phyloP scores from a whole-genome alignment of 2,113 vertebrate species.

The Hypomesus transpacificus region DNA sequence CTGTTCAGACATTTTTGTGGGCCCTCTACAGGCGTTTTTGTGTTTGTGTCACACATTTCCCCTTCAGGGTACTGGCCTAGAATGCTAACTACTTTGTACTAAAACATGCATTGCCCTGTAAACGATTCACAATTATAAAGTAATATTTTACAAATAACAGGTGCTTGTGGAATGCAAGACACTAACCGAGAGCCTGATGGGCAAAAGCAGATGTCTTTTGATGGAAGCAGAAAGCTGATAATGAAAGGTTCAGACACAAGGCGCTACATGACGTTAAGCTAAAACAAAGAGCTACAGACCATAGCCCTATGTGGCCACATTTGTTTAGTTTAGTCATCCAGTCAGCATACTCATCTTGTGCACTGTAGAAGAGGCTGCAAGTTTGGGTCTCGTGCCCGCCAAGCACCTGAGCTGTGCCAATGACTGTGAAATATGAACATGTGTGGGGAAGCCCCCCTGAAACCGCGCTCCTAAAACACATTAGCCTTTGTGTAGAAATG shows the following conservation, averaged over 20 bases:
- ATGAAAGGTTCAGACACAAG: too few species aligned
- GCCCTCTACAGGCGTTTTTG: slow-evolving; percentile 34
- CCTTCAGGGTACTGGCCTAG: neutral
- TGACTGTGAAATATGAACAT: slow-evolving; percentile 15
- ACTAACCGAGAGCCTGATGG: too few species aligned
- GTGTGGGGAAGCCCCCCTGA: neutral
- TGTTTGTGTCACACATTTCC: slow-evolving; percentile 16
- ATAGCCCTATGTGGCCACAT: neutral
- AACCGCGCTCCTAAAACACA: too few species aligned
- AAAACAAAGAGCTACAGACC: slow-evolving; percentile 1
- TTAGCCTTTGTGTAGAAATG: too few species aligned
- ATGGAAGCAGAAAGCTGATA: too few species aligned
- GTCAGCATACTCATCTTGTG: neutral
- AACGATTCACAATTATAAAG: slow-evolving; percentile 23
- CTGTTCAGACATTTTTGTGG: slow-evolving; percentile 39
- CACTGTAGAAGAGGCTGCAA: neutral
- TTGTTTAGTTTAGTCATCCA: slow-evolving; percentile 15
- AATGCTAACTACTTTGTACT: neutral
- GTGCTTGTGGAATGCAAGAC: slow-evolving; percentile 1
- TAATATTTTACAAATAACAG: slow-evolving; percentile 2
- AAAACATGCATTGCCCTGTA: slow-evolving; percentile 18
- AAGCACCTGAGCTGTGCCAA: slow-evolving; percentile 1
- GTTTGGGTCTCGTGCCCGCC: slow-evolving; percentile 8
- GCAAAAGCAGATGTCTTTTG: too few species aligned
- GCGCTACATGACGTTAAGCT: neutral